Base-by-base conservation (phyloP, 2,888 invertebrate species). In the Pristionchus exspectatus region DNA sequence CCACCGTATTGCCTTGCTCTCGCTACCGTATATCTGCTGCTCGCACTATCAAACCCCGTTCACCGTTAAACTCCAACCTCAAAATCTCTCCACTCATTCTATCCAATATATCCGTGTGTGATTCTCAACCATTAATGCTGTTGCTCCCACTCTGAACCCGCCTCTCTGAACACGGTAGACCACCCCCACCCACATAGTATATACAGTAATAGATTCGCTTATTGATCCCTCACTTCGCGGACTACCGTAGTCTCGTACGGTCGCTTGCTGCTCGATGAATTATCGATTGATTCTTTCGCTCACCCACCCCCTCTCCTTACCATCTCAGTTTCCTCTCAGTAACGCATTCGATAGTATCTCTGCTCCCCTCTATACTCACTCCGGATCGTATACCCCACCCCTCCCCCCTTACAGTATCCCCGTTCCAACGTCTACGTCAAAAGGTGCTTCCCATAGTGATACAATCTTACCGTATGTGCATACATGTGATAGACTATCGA, bases 1-100 rank as follows among this genome's bases (percentile, higher is more conserved):
- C 81, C 81, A 81, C 81, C 81, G 81, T 50, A 81, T 81, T 81
- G 81, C 81, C 81, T 81, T 81, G 81, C 81, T 50, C 81, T 54
- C 81, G 50, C 81, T 81, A 81, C 81, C 81, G 81, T 81, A 81
- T 77, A 69, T 74, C 74, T 38, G 38, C 81, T 21, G n/a, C 10
- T 81, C 38, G 30, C 30, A 27, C 69, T 24, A 18, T 33, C 38
- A 7, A 16, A 74, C 0, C 81, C 54, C 50, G 50, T 54, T 50
- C 14, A 9, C 30, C 21, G n/a, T 24, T 24, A 16, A 63, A 63
- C n/a, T 24, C 38, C 16, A 72, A 81, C 81, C 50, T 81, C 81
- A 81, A 50, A 74, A 74, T 81, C 50, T 50, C 50, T n/a, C n/a
- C 38, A 44, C 38, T 30, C 38, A 44, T 24, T 30, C n/a, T 50